These are phyloP conservation scores for Lumbricus terrestris DNA, from an alignment of 2,888 invertebrate genomes.

Conservation along the genomic window DNA sequence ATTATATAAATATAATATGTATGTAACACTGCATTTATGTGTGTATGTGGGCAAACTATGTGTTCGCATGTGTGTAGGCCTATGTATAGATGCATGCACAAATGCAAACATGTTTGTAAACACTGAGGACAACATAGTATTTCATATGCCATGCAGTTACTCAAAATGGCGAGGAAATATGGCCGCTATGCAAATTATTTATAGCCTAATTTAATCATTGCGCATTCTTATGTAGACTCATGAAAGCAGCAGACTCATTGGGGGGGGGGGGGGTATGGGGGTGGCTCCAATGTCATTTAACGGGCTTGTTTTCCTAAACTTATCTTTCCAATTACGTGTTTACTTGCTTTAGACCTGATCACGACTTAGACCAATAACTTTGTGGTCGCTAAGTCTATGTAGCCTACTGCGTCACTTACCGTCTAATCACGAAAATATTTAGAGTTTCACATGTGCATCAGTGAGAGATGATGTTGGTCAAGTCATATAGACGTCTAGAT, in stretches of 20 bases:
- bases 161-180: neutral
- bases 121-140: neutral
- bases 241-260: neutral
- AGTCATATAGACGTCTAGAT: no score
- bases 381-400: neutral
- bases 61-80: no score
- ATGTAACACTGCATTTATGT: no score
- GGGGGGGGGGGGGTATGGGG: no score
- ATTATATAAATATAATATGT: no score
- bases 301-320: neutral
- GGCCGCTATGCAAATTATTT: neutral
- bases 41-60: no score
- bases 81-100: no score
- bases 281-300: neutral
- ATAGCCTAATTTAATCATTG: neutral
- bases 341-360: neutral
- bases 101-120: no score
- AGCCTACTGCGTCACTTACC: neutral
- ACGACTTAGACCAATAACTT: neutral
- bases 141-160: neutral
- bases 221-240: neutral
- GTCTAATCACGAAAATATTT: neutral
- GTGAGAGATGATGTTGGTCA: neutral
- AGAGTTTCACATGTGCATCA: no score
- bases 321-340: neutral